Conservation (phyloP, 2,113 vertebrate species). For the Daboia siamensis region DNA sequence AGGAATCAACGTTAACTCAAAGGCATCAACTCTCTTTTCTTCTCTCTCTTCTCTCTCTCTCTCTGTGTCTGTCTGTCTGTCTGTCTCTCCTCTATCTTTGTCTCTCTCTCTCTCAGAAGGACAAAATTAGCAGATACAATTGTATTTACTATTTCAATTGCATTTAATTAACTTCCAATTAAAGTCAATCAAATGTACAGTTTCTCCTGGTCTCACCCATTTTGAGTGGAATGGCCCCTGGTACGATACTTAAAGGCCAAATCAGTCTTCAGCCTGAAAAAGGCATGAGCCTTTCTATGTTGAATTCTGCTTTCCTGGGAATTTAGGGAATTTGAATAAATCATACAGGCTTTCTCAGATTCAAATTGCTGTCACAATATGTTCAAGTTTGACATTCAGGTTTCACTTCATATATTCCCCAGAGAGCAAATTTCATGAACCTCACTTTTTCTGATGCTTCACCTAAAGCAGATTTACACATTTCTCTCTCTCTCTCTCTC, state of each 20-base stretch:
- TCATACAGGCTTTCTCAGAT: not conserved
- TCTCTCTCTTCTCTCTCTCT: too few species aligned
- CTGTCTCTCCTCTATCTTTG: too few species aligned
- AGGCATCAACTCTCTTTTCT: not conserved
- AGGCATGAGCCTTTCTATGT: not conserved
- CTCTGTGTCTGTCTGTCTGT: too few species aligned
- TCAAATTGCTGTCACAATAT: not conserved
- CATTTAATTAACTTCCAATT: not conserved
- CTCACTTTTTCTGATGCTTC: not conserved
- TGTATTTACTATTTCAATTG: too few species aligned
- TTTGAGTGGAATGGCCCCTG: not conserved
- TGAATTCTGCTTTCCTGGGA: not conserved
- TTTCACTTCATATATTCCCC: not conserved
- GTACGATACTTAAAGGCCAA: not conserved
- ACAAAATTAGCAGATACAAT: too few species aligned
- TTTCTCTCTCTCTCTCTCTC: not conserved
- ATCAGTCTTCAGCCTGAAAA: not conserved
- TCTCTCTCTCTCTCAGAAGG: too few species aligned
- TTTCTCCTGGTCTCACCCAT: not conserved
- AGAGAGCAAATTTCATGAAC: not conserved
- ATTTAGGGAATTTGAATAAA: not conserved
- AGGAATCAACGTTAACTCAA: not conserved
- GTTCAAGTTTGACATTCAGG: not conserved
- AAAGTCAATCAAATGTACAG: not conserved
- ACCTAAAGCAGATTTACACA: not conserved